phyloP scores from a whole-genome alignment of 1,140 invertebrate species.

The Drosophila dunni region DNA sequence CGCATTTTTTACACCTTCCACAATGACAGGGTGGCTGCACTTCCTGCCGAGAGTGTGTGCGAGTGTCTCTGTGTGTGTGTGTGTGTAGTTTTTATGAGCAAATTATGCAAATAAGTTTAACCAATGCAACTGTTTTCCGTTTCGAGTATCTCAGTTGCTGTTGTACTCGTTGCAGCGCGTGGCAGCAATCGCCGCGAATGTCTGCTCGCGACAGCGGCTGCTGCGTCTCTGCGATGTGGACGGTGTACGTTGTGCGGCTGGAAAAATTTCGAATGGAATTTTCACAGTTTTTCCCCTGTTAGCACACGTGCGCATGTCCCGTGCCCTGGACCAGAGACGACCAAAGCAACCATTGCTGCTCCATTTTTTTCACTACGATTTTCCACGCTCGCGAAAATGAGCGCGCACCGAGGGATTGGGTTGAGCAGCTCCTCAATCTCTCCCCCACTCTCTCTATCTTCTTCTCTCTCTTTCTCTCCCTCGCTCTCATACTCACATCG shows the following conservation, averaged over 20 bases:
- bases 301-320: conserved; percentile 76
- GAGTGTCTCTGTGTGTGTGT: conserved; percentile 15
- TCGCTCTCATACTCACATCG: conserved; percentile 5
- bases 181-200: conserved; percentile 44
- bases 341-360: conserved; percentile 35
- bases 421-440: not conserved
- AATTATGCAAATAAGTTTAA: conserved; percentile 77
- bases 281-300: conserved; percentile 50
- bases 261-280: conserved; percentile 69
- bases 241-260: conserved; percentile 34
- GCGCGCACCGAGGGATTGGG: conserved; percentile 48
- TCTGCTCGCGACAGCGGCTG: conserved; percentile 62
- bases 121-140: conserved; percentile 59
- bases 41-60: conserved; percentile 42
- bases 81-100: conserved; percentile 60
- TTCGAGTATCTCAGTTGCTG: conserved; percentile 21
- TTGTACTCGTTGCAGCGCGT: conserved; percentile 55
- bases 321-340: conserved; percentile 45
- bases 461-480: conserved; percentile 2
- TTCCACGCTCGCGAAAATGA: conserved; percentile 82
- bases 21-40: conserved; percentile 63
- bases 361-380: conserved; percentile 65
- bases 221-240: conserved; percentile 54
- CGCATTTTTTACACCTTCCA: conserved; percentile 79
- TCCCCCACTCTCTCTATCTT: conserved; percentile 28